Evolutionary conservation across 2,888 invertebrate genomes (phyloP), one percentile per base, ranked within the genome.

Genomic region (Phorcus lineatus): DNA sequence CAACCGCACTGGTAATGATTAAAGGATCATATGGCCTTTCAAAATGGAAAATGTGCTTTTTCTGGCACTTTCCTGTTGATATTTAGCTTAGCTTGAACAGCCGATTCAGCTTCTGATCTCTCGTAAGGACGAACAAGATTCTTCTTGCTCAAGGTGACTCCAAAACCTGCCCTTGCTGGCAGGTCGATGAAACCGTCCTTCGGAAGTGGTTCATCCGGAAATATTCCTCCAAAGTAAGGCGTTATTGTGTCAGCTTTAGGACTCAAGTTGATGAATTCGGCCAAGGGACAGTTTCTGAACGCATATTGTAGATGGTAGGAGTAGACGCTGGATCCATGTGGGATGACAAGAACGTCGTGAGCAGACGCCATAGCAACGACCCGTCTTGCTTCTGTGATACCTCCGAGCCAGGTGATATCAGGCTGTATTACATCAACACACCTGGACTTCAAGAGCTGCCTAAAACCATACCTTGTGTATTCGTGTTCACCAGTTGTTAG

Each of bases 331-430:
- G 91, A 91, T 6, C 91, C 92, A 79, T 92, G 92, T 1, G 92
- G 92, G 52, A 92, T 90, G 11, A 91, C 89, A 47, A 91, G 78
- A 0, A 88, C 85, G 77, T 92, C 91, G 47, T 90, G 84, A 0
- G 92, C 90, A 7, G 91, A 88, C 54, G 91, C 92, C 90, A 91
- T 89, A 62, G 91, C 90, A 79, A 91, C 90, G 24, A 92, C 88
- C 19, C 91, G 81, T 52, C 89, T 85, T 24, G 91, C 91, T 81
- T 92, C 92, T 2, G 92, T 92, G 7, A 92, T 88, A 1, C 92
- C 91, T n/a, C 91, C 91, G 22, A 91, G 78, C 92, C 91, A 91
- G n/a, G 91, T 91, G 80, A 92, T 91, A 80, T 92, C 92, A 1
- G 92, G 92, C 80, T 92, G 92, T 11, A 92, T 85, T 67, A 92